Conservation (phyloP, 2,888 invertebrate genomes). For the Sphaerophoria rueppellii region DNA sequence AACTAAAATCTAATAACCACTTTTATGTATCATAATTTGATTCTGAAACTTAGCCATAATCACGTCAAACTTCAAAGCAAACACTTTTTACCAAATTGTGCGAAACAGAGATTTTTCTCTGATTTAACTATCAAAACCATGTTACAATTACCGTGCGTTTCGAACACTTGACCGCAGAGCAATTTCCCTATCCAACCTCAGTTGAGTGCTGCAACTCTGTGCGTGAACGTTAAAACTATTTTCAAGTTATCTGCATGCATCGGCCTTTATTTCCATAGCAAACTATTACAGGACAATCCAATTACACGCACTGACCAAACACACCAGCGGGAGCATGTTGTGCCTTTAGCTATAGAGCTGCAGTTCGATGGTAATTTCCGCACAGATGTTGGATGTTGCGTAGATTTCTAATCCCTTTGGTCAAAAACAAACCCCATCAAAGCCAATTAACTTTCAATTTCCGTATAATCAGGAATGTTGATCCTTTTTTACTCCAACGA, state of each 20-base stretch:
- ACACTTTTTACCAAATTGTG: background rate
- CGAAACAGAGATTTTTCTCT: background rate
- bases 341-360: background rate
- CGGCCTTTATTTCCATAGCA: background rate
- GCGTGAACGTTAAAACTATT: conserved; percentile 5
- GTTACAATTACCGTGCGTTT: background rate
- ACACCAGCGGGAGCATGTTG: background rate
- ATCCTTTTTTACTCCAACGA: conserved; percentile 24
- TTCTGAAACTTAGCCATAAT: background rate
- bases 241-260: background rate
- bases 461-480: conserved; percentile 60
- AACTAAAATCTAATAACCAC: no score
- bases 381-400: conserved; percentile 1
- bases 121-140: background rate
- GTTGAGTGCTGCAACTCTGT: background rate
- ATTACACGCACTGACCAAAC: conserved; percentile 36
- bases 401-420: conserved; percentile 51
- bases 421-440: conserved; percentile 64
- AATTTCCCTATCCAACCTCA: conserved; percentile 2
- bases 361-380: conserved; percentile 3
- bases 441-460: conserved; percentile 72
- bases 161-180: conserved; percentile 20
- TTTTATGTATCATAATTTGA: no score
- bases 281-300: conserved; percentile 41
- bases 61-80: background rate